A percentile compares a stretch with the other conserved stretches of the same genome.
Evolutionary conservation across 1,140 invertebrate genomes (phyloP).

Genomic region (Drosophila carrolli): DNA sequence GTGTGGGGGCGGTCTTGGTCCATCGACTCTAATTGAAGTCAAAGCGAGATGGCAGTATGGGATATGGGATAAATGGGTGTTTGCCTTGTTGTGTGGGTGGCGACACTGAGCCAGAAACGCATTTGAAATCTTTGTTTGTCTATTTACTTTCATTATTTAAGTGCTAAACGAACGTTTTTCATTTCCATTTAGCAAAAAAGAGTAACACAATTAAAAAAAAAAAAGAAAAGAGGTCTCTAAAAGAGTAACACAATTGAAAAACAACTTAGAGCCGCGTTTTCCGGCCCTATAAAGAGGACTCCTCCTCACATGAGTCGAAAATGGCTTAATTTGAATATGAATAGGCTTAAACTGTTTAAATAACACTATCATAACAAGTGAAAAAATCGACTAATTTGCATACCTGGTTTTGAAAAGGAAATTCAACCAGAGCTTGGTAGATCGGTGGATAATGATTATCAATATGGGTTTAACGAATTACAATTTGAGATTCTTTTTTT

Average conservation of each 20-base stretch:
- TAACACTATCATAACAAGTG: slow-evolving; percentile 42
- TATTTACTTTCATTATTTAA: slow-evolving; percentile 55
- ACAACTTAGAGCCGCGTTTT: slow-evolving; percentile 26
- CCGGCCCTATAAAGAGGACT: slow-evolving; percentile 1
- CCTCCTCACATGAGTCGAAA: slow-evolving; percentile 41
- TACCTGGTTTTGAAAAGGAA: slow-evolving; percentile 37
- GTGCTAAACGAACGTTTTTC: slow-evolving; percentile 59
- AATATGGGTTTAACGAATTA: slow-evolving; percentile 1
- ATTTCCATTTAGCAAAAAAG: slow-evolving; percentile 30
- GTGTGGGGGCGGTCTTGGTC: slow-evolving; percentile 28
- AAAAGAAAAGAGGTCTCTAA: slow-evolving; percentile 11
- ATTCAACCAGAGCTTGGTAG: not conserved
- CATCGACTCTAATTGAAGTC: slow-evolving; percentile 38
- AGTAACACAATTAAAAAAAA: slow-evolving; percentile 33
- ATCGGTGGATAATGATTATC: not conserved
- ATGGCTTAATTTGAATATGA: slow-evolving; percentile 51
- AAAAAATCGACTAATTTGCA: slow-evolving; percentile 32
- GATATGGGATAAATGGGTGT: slow-evolving; percentile 1
- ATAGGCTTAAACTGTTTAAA: slow-evolving; percentile 39
- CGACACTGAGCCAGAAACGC: slow-evolving; percentile 48
- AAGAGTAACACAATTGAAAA: slow-evolving; percentile 27
- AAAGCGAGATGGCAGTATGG: slow-evolving; percentile 7
- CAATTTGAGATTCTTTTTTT: not conserved
- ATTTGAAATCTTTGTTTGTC: slow-evolving; percentile 43
- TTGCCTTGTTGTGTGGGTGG: slow-evolving; percentile 33